Base-by-base conservation (phyloP, 1,140 invertebrate genomes). In the Rhopalosiphum maidis region DNA sequence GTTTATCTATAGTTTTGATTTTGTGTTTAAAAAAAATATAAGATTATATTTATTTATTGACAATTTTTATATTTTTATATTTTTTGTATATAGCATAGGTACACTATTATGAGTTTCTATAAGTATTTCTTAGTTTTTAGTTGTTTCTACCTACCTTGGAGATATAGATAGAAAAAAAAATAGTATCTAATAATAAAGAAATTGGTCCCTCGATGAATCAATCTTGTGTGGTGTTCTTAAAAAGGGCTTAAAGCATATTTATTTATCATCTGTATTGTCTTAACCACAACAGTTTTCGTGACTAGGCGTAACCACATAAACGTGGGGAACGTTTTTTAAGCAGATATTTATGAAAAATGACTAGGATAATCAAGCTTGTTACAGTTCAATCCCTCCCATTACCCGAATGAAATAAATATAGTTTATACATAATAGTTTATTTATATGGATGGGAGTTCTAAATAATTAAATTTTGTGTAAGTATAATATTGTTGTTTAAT, bases 231-330 rank as follows among this genome's bases (percentile, higher is more conserved):
- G 35, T 37, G 7, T 90, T 90, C 21, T 90, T 88, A 91, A 90
- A 91, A 83, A 83, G 23, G n/a, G 46, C 15, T 93, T 43, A 21
- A 82, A 51, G 9, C 48, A 55, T 93, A 86, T 86, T 55, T 54
- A 51, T 93, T 86, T 86, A 83, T 51, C 21, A 93, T 93, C 35
- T 86, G n/a, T 85, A 43, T 93, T 93, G n/a, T 85, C 43, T 86
- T 37, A 54, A 85, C 46, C 82, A 86, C 91, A 86, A 41, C 82
- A 54, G 22, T 93, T 4, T 93, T 93, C 82, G 91, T 93, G 91
- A 93, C 91, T 86, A 93, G 82, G 91, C 91, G 91, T 93, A 85
- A 93, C 77, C 48, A 93, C 48, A 93, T 93, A 85, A 55, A 93
- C 77, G 35, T 2, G 48, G 48, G 82, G 91, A 93, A 93, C n/a